phyloP scores from a whole-genome alignment of 2,113 vertebrate genomes.

The Menidia beryllina region DNA sequence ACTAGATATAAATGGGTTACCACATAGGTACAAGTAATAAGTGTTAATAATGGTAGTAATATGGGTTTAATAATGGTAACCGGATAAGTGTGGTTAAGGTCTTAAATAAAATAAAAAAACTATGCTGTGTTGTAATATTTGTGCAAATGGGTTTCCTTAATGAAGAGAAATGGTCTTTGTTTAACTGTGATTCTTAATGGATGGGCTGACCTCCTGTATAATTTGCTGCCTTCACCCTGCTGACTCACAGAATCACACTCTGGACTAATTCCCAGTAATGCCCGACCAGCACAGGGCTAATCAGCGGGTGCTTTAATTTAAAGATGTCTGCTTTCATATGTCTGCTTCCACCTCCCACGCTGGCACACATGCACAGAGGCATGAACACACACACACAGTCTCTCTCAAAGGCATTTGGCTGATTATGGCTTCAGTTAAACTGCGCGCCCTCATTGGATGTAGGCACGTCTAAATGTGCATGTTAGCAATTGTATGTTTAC shows the following conservation, averaged over 20 bases:
- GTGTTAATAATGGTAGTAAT: too few species aligned
- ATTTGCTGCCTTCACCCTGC: slow-evolving; percentile 68
- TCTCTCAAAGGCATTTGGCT: slow-evolving; percentile 51
- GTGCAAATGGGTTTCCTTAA: slow-evolving; percentile 40
- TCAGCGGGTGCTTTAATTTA: slow-evolving; percentile 76
- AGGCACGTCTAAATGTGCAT: slow-evolving; percentile 26
- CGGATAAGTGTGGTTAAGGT: slow-evolving; percentile 1
- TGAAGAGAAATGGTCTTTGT: slow-evolving; percentile 51
- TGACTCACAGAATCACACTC: slow-evolving; percentile 65
- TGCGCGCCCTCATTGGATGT: slow-evolving; percentile 30
- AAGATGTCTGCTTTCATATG: slow-evolving; percentile 73
- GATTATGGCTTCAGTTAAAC: slow-evolving; percentile 57
- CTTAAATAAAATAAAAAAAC: slow-evolving; percentile 15
- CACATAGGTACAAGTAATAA: not conserved
- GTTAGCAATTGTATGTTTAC: slow-evolving; percentile 18
- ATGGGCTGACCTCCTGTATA: slow-evolving; percentile 56
- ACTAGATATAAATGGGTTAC: not conserved
- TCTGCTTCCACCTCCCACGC: slow-evolving; percentile 61
- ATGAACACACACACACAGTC: slow-evolving; percentile 7
- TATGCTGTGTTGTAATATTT: slow-evolving; percentile 3
- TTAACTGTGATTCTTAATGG: slow-evolving; percentile 56
- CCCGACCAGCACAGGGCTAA: slow-evolving; percentile 59
- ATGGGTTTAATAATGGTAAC: not conserved
- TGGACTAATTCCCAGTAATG: slow-evolving; percentile 72
- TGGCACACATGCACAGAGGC: slow-evolving; percentile 39